Conservation (phyloP, 2,888 invertebrate species). For the Meganola albula region DNA sequence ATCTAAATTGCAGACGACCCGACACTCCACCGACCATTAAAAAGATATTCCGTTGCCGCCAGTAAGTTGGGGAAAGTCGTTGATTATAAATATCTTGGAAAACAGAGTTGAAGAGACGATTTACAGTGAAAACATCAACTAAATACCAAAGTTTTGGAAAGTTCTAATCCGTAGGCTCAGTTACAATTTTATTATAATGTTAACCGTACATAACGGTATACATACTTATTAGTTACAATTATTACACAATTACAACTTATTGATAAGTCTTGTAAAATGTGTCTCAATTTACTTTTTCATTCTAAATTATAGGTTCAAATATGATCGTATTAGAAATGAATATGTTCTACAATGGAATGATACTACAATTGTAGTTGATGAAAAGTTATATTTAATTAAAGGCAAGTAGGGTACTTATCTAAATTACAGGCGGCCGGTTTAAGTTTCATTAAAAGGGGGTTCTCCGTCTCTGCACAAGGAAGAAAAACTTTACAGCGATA, state of each 20-base stretch:
- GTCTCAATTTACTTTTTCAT: too few relatives aligned
- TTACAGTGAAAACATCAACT: slow-evolving; percentile 48
- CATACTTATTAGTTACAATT: too few relatives aligned
- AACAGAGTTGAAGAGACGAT: slow-evolving; percentile 51
- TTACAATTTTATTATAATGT: too few relatives aligned
- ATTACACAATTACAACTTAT: too few relatives aligned
- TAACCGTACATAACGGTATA: too few relatives aligned
- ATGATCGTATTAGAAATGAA: too few relatives aligned
- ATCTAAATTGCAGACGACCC: slow-evolving; percentile 78
- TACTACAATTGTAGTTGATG: slow-evolving; percentile 24
- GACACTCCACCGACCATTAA: slow-evolving; percentile 72
- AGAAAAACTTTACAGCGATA: slow-evolving; percentile 67
- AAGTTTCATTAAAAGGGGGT: slow-evolving; percentile 66
- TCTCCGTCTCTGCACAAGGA: slow-evolving; percentile 46
- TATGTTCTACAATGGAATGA: slow-evolving; percentile 11
- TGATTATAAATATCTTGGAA: slow-evolving; percentile 67
- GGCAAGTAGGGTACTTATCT: slow-evolving; percentile 55
- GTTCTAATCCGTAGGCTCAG: slow-evolving; percentile 23
- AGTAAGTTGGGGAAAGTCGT: slow-evolving; percentile 66
- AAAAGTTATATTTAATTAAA: slow-evolving; percentile 48
- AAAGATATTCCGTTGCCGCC: slow-evolving; percentile 72
- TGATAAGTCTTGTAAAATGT: too few relatives aligned
- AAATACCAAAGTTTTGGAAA: slow-evolving; percentile 40
- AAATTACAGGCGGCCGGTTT: slow-evolving; percentile 59
- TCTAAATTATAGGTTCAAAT: too few relatives aligned